These are phyloP conservation scores for Bubalus kerabau DNA, from an alignment of 2,113 vertebrate species.

Conservation along the genomic window DNA sequence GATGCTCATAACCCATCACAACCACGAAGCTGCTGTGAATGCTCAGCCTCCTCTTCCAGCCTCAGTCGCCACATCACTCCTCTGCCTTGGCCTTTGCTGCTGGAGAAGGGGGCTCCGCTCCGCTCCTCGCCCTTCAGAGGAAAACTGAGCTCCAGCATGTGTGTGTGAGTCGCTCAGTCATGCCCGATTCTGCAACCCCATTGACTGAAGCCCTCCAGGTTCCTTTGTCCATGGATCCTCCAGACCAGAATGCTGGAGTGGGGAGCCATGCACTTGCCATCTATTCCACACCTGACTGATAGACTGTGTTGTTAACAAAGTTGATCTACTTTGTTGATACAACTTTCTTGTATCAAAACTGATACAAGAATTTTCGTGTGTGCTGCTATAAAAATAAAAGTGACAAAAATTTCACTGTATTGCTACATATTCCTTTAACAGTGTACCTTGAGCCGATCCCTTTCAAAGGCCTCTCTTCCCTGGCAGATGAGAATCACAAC, in stretches of 20 bases:
- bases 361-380: not conserved
- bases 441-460: not conserved
- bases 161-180: not conserved
- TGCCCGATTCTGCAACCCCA: not conserved
- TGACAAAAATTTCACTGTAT: not conserved
- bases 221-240: not conserved
- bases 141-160: not conserved
- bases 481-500: not conserved
- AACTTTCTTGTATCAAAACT: not conserved
- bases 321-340: not conserved
- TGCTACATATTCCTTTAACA: not conserved
- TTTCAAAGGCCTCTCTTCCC: not conserved
- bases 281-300: not conserved
- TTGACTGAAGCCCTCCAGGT: not conserved
- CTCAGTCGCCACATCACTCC: not conserved
- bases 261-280: not conserved
- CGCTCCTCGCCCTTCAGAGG: not conserved
- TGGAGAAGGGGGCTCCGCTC: not conserved
- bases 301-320: not conserved
- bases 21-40: too few relatives aligned
- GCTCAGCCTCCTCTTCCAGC: not conserved
- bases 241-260: not conserved
- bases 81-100: not conserved
- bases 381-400: not conserved
- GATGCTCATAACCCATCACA: not conserved